phyloP scores from a whole-genome alignment of 2,113 vertebrate genomes.

The Gracilinanus agilis region DNA sequence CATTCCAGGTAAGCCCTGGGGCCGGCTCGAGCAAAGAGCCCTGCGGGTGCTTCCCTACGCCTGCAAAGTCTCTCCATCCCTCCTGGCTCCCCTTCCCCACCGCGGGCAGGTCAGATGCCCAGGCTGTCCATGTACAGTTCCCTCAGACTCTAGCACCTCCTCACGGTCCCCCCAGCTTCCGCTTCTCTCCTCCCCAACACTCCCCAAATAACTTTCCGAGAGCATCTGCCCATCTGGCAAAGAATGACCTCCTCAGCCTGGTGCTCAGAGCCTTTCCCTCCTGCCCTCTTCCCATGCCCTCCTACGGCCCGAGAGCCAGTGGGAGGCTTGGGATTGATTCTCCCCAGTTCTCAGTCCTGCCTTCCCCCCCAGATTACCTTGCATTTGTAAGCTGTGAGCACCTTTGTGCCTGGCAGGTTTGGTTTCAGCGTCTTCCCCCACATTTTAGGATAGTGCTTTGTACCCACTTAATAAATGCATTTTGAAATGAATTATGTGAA shows the following conservation, averaged over 20 bases:
- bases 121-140: too few species aligned
- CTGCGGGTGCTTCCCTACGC: too few species aligned
- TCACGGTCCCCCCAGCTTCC: not conserved
- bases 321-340: not conserved
- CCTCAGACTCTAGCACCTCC: not conserved
- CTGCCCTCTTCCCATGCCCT: not conserved
- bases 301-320: not conserved
- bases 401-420: not conserved
- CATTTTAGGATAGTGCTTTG: not conserved
- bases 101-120: too few species aligned
- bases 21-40: too few species aligned
- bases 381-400: not conserved
- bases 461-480: not conserved
- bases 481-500: not conserved
- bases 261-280: not conserved
- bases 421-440: not conserved
- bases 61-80: too few species aligned
- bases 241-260: not conserved
- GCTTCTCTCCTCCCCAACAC: not conserved
- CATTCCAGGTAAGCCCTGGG: constrained; percentile 95
- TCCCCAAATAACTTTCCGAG: not conserved
- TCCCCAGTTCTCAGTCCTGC: not conserved
- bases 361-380: not conserved
- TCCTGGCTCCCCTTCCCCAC: too few species aligned
- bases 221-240: not conserved